Evolutionary conservation across 92 coral and sea anemone genomes (phyloP).

Genomic region (Pocillopora grandis): DNA sequence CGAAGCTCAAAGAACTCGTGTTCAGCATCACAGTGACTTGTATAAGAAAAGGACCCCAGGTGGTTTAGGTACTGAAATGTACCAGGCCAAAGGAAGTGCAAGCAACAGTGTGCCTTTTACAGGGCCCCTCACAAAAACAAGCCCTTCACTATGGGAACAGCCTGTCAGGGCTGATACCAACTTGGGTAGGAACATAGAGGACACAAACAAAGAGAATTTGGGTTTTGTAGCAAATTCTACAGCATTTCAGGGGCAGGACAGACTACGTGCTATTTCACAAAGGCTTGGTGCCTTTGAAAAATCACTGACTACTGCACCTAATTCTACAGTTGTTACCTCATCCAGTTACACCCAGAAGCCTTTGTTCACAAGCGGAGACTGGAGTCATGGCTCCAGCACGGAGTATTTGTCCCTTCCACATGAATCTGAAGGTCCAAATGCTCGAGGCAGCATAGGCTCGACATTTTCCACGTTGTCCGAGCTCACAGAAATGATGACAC

Average conservation of each 20-base stretch:
- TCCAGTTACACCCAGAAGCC: constrained; percentile 28
- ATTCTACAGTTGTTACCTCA: background rate
- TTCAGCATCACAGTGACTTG: constrained; percentile 54
- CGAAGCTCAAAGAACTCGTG: constrained; percentile 64
- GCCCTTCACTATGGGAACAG: background rate
- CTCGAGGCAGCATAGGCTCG: constrained; percentile 40
- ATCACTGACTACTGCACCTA: background rate
- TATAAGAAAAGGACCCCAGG: constrained; percentile 1
- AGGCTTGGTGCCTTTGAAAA: constrained; percentile 29
- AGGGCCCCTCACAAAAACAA: background rate
- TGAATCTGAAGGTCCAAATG: constrained; percentile 27
- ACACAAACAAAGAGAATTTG: constrained; percentile 28
- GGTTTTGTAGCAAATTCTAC: constrained; percentile 28
- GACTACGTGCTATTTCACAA: constrained; percentile 12
- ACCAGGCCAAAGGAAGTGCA: background rate
- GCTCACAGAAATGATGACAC: constrained; percentile 66
- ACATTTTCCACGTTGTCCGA: constrained; percentile 60
- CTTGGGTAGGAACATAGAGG: background rate
- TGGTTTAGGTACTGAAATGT: background rate
- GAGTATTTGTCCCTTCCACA: constrained; percentile 52
- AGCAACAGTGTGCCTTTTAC: constrained; percentile 1
- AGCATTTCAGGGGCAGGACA: constrained; percentile 5
- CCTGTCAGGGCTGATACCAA: background rate
- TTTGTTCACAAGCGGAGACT: constrained; percentile 38
- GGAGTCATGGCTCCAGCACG: constrained; percentile 58